phyloP scores from a whole-genome alignment of 2,797 vertebrate genomes.

The Dicrostonyx torquatus region DNA sequence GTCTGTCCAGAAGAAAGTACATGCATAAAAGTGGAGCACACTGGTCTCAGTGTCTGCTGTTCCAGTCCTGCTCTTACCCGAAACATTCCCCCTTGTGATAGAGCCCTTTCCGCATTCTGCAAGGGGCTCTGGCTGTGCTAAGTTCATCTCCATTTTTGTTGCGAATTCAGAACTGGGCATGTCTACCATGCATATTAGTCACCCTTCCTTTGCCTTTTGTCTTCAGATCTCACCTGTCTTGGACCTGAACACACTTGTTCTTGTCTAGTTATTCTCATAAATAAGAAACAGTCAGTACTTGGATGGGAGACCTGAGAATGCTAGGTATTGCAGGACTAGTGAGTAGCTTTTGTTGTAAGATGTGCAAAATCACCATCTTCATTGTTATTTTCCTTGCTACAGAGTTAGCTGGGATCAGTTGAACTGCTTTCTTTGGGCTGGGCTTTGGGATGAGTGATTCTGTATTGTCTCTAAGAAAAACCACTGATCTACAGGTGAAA shows the following conservation, averaged over 20 bases:
- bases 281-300: not conserved
- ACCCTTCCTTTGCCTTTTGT: not conserved
- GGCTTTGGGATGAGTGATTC: not conserved
- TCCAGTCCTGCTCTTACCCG: not conserved
- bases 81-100: accelerated
- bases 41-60: not conserved
- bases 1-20: conserved; percentile 22
- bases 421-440: not conserved
- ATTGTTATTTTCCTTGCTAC: not conserved
- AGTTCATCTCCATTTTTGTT: not conserved
- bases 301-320: not conserved
- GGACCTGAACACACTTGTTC: not conserved
- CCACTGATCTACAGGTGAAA: not conserved
- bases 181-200: not conserved
- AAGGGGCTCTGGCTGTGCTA: not conserved
- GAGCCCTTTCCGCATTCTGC: not conserved
- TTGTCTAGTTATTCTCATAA: not conserved
- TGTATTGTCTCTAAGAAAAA: conserved; percentile 23
- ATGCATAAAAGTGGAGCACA: not conserved
- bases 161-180: not conserved
- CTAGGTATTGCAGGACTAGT: not conserved
- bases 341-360: not conserved
- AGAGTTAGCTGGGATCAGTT: not conserved
- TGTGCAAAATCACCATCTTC: not conserved
- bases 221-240: not conserved